Evolutionary conservation across 2,888 invertebrate species (phyloP), one percentile per base, ranked within the genome.

Genomic region (Nomada goodeniana): DNA sequence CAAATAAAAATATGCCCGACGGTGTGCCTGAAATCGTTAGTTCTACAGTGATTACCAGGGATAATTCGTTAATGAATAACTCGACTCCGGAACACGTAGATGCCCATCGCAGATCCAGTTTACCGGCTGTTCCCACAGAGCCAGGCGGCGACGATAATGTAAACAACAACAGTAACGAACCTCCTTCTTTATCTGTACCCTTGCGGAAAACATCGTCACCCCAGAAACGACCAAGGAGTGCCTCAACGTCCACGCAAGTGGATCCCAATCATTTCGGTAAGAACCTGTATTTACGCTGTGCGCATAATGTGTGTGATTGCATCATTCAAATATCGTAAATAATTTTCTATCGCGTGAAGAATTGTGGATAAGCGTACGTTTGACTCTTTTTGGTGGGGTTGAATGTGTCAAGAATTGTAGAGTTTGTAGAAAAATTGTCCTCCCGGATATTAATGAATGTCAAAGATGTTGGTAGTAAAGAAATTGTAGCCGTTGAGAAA

Each of bases 261-360:
- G 97, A 98, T 94, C 96, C 96, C 64, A 96, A 97, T 95, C 96
- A 97, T 94, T 97, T 97, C 91, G 97, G 97, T 97, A 94, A 52
- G 80, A 60, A 57, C 18, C 11, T 18, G 4, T 9, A 26, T 2
- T 29, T 2, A 36, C 10, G 57, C 36, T 36, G 36, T 36, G 36
- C 7, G 7, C 36, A 36, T 7, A 36, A 36, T 36, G 7, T 36
- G 36, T 7, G 7, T 36, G 5, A 36, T 36, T 36, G 36, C 36
- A 36, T 7, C 7, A 7, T 7, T 36, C 7, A 36, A 36, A 36
- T 0, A 36, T 7, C 36, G 36, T 7, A 36, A 36, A 36, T 36
- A 7, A 36, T 7, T 36, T 7, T 7, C 36, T 36, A 7, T 7
- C 7, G 36, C 36, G 36, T 36, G 36, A 36, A 36, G 36, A 36